A percentile compares a stretch with the other conserved stretches of the same genome.
Conservation (phyloP, 2,797 vertebrate species). For the Gymnocypris eckloni region DNA sequence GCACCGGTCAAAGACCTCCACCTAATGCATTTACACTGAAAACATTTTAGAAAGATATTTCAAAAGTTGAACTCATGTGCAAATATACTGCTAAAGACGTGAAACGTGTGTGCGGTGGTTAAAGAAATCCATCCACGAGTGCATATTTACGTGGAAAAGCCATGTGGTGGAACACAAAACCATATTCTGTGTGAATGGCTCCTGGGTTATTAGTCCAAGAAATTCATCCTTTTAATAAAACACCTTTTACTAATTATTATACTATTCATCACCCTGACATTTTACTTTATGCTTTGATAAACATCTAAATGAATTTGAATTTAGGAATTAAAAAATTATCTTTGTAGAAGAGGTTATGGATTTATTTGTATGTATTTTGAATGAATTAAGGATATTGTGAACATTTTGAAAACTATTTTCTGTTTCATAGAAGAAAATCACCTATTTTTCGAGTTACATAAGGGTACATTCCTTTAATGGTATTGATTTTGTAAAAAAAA, state of each 20-base stretch:
- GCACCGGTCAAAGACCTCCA: neutral
- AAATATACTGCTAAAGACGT: neutral
- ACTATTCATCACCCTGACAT: neutral
- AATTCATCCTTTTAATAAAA: neutral
- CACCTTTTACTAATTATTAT: neutral
- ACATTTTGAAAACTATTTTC: neutral
- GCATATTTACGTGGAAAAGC: neutral
- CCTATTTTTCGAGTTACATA: neutral
- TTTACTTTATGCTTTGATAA: neutral
- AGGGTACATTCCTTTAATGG: neutral
- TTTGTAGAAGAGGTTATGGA: neutral
- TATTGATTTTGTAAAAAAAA: neutral
- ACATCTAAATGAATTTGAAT: neutral
- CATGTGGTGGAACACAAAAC: neutral
- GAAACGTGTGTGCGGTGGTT: neutral
- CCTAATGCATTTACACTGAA: neutral
- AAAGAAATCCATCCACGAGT: neutral
- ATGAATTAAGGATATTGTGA: neutral
- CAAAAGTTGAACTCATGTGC: neutral
- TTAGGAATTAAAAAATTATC: neutral
- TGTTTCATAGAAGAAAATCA: no score
- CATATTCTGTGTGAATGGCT: neutral
- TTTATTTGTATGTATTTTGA: neutral
- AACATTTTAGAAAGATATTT: neutral
- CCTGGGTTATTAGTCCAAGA: neutral